Conservation (phyloP, 37 sponge, comb jelly and placozoan species). For the Geodia barretti region DNA sequence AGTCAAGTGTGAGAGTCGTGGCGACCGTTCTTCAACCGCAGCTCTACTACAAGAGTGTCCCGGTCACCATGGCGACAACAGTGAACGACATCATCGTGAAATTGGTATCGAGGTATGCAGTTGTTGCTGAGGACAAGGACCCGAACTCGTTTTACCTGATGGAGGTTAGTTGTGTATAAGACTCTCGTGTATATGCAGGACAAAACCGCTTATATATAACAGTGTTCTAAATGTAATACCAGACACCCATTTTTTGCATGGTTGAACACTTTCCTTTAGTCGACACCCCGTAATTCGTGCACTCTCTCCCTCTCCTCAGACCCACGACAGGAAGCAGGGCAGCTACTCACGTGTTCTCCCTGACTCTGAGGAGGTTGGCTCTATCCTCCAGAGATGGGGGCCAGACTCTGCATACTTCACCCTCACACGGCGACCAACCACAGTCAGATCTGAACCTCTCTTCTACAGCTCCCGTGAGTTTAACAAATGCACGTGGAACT, state of each 20-base stretch:
- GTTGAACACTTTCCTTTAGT: neutral
- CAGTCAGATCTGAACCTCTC: neutral
- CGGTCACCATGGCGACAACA: constrained; percentile 30
- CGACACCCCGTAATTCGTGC: too few relatives aligned
- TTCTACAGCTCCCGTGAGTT: neutral
- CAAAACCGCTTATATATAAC: too few relatives aligned
- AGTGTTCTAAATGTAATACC: too few relatives aligned
- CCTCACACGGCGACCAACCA: neutral
- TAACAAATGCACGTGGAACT: too few relatives aligned
- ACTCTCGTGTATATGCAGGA: neutral
- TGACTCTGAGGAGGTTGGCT: constrained; percentile 7
- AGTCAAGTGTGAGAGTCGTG: constrained; percentile 13
- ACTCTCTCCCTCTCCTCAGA: neutral
- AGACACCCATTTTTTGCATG: too few relatives aligned
- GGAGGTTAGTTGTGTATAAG: constrained; percentile 22
- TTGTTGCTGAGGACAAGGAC: constrained; percentile 6
- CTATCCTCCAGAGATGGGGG: constrained; percentile 27
- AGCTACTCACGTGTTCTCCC: constrained; percentile 39
- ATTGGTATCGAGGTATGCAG: constrained; percentile 36
- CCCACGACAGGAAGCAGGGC: constrained; percentile 32
- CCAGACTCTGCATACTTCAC: neutral
- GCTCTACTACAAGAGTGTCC: constrained; percentile 39
- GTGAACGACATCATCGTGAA: constrained; percentile 23
- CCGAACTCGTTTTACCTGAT: constrained; percentile 31
- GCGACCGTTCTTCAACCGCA: constrained; percentile 32